phyloP scores from a whole-genome alignment of 2,797 vertebrate genomes.

The Muraenolepis orangiensis region DNA sequence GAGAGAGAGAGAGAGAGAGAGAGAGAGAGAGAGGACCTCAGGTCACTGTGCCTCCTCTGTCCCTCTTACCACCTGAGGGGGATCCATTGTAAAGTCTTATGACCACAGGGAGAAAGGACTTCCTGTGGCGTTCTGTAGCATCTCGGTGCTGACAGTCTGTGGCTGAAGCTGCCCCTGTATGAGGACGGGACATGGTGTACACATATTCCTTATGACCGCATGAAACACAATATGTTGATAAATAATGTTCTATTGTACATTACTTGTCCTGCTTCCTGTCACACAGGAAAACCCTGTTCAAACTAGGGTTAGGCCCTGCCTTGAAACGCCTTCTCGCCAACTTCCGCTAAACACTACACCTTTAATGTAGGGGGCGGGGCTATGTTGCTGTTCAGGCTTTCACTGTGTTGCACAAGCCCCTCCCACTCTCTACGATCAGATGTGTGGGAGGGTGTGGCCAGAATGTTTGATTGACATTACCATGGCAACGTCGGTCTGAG shows the following conservation, averaged over 20 bases:
- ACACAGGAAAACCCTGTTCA: background rate
- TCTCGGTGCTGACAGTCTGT: no score
- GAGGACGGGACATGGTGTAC: no score
- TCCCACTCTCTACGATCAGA: background rate
- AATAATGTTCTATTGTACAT: background rate
- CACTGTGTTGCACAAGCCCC: background rate
- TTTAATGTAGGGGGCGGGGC: background rate
- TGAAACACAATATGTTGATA: background rate
- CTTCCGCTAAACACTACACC: background rate
- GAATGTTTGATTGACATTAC: background rate
- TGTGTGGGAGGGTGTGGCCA: background rate
- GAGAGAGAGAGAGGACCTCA: no score
- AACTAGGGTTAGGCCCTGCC: background rate
- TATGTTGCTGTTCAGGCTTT: background rate
- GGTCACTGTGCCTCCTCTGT: no score
- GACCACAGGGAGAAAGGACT: no score
- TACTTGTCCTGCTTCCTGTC: no score
- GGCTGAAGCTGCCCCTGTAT: no score
- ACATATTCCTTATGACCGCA: background rate
- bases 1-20: no score
- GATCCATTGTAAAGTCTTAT: no score
- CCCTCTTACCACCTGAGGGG: no score
- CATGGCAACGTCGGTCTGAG: background rate
- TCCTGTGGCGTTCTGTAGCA: no score
- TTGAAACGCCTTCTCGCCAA: background rate